Percentiles rank a stretch among this genome's conserved stretches.
phyloP scores from a whole-genome alignment of 2,888 invertebrate species.

The Macropis europaea region DNA sequence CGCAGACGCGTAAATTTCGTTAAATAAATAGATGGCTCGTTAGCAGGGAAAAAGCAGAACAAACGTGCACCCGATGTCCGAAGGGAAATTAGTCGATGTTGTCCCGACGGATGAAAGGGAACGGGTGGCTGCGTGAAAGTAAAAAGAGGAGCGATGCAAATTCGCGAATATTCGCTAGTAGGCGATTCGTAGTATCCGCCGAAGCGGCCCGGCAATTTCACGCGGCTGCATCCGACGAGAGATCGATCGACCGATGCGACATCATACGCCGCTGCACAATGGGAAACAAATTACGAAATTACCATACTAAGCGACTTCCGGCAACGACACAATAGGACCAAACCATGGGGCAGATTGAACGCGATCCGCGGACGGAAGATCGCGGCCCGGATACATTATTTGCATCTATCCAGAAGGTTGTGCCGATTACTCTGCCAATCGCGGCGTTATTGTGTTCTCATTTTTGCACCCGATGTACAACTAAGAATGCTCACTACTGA shows the following conservation, averaged over 20 bases:
- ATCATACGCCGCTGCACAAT: conserved; percentile 68
- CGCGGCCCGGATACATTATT: conserved; percentile 56
- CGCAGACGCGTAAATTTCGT: neutral
- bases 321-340: conserved; percentile 59
- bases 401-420: conserved; percentile 53
- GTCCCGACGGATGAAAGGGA: conserved; percentile 18
- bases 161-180: conserved; percentile 54
- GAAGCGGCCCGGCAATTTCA: conserved; percentile 62
- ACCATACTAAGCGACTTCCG: conserved; percentile 72
- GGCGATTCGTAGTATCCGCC: conserved; percentile 50
- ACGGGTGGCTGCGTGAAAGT: neutral
- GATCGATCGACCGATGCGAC: conserved; percentile 66
- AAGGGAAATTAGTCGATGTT: conserved; percentile 42
- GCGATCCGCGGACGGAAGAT: conserved; percentile 53
- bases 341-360: conserved; percentile 53
- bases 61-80: neutral
- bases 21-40: conserved; percentile 8
- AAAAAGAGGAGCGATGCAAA: conserved; percentile 53
- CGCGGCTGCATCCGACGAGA: conserved; percentile 62
- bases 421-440: conserved; percentile 23
- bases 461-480: neutral
- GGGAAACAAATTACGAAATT: conserved; percentile 74
- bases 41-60: conserved; percentile 2
- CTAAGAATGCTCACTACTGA: too few species aligned
- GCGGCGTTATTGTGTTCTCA: neutral